A percentile compares a stretch with the other conserved stretches of the same genome.
phyloP scores from a whole-genome alignment of 2,113 vertebrate species.

The Pantherophis guttatus region DNA sequence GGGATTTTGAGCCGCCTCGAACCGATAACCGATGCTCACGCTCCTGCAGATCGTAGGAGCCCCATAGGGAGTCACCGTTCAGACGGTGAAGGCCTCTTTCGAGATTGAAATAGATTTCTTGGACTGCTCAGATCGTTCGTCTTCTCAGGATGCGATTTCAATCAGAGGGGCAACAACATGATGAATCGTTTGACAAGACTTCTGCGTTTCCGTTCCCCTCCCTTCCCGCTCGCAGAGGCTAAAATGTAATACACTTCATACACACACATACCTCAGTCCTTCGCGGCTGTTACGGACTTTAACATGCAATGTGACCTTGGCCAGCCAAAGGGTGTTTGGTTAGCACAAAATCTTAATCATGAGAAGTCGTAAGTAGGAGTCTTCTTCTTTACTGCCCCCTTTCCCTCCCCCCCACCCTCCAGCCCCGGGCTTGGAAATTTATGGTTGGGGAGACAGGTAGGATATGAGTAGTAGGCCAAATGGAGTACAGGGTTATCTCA shows the following conservation, averaged over 20 bases:
- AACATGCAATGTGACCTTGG: conserved; percentile 80
- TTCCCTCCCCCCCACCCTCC: conserved; percentile 12
- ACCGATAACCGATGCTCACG: conserved; percentile 52
- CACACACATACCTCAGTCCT: conserved; percentile 31
- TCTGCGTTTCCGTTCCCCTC: neutral
- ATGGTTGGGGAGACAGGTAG: conserved; percentile 81
- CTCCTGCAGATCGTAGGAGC: conserved; percentile 43
- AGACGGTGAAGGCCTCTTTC: conserved; percentile 68
- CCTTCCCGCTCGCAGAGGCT: conserved; percentile 53
- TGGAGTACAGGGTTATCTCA: conserved; percentile 84
- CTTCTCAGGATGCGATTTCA: conserved; percentile 70
- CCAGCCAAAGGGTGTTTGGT: conserved; percentile 75
- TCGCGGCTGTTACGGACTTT: conserved; percentile 66
- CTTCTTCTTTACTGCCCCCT: conserved; percentile 77
- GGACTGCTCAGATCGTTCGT: conserved; percentile 67
- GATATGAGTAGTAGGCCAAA: conserved; percentile 86
- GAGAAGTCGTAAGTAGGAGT: conserved; percentile 77
- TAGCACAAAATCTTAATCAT: conserved; percentile 83
- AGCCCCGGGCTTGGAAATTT: conserved; percentile 69
- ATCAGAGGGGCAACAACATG: conserved; percentile 60
- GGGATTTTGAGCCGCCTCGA: neutral
- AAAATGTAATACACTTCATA: conserved; percentile 61
- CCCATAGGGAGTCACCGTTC: conserved; percentile 54
- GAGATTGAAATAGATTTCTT: conserved; percentile 69
- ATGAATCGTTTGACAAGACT: conserved; percentile 64